Evolutionary conservation across 37 sponge, comb jelly and placozoan species (phyloP).

Genomic region (Petrosia ficiformis): DNA sequence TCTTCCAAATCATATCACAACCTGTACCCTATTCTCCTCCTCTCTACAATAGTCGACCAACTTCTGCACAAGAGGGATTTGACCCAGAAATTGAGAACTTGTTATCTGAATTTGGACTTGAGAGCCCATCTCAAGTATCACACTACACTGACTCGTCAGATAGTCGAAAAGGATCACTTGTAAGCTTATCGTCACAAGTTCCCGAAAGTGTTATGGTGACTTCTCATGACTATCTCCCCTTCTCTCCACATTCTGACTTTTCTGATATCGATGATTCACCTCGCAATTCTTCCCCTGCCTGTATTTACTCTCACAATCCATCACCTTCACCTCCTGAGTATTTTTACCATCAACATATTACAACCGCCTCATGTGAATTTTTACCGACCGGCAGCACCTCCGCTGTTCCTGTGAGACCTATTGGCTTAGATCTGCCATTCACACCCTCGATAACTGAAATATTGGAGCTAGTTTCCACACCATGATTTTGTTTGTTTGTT

Average conservation of each 20-base stretch:
- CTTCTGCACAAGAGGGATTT: conserved; percentile 2
- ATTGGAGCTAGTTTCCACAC: background rate
- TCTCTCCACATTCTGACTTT: background rate
- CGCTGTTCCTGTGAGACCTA: too few relatives aligned
- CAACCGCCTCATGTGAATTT: background rate
- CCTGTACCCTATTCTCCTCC: background rate
- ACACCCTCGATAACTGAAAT: too few relatives aligned
- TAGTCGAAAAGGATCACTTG: too few relatives aligned
- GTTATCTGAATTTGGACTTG: conserved; percentile 20
- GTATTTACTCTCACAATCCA: background rate
- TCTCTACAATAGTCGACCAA: background rate
- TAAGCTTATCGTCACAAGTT: background rate
- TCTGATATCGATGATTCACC: conserved; percentile 11
- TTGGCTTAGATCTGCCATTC: too few relatives aligned
- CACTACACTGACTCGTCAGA: background rate
- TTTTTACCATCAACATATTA: too few relatives aligned
- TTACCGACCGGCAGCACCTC: too few relatives aligned
- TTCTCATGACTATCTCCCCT: background rate
- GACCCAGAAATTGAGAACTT: conserved; percentile 40
- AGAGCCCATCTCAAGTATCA: background rate
- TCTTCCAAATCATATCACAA: background rate
- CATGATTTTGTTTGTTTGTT: background rate
- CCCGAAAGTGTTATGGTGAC: background rate
- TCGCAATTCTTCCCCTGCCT: background rate
- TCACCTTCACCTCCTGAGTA: background rate